phyloP scores from a whole-genome alignment of 2,888 invertebrate genomes.

The Fissipunctia ypsillon region DNA sequence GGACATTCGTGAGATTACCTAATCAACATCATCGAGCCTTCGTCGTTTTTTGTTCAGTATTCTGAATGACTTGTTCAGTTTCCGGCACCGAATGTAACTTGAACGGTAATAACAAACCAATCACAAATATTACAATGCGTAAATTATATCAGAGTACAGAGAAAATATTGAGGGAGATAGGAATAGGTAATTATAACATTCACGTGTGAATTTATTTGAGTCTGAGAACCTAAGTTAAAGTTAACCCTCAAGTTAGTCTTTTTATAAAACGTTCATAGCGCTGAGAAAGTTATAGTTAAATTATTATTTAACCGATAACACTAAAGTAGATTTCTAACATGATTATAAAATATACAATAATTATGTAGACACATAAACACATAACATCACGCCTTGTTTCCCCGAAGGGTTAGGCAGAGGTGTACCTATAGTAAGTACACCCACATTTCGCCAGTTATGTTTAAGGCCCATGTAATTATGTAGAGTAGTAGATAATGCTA shows the following conservation, averaged over 20 bases:
- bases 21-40: conserved; percentile 28
- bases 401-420: too few relatives aligned
- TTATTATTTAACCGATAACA: not conserved
- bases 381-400: too few relatives aligned
- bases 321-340: not conserved
- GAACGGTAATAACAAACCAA: conserved; percentile 1
- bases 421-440: too few relatives aligned
- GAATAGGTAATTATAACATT: conserved; percentile 4
- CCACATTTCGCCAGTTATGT: too few relatives aligned
- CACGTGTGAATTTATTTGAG: conserved; percentile 2
- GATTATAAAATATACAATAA: not conserved
- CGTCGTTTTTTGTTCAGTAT: conserved; percentile 16
- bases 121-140: not conserved
- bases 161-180: conserved; percentile 1
- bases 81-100: conserved; percentile 20
- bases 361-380: too few relatives aligned
- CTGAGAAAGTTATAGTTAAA: conserved; percentile 22
- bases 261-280: not conserved
- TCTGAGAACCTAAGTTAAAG: conserved; percentile 1
- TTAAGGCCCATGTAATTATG: too few relatives aligned
- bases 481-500: not conserved
- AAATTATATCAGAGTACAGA: not conserved
- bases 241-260: too few relatives aligned
- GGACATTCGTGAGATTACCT: conserved; percentile 51
- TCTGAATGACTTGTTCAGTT: conserved; percentile 1